These are phyloP conservation scores for Stegophylla sp. DNA, from an alignment of 2,888 invertebrate species.

Conservation along the genomic window DNA sequence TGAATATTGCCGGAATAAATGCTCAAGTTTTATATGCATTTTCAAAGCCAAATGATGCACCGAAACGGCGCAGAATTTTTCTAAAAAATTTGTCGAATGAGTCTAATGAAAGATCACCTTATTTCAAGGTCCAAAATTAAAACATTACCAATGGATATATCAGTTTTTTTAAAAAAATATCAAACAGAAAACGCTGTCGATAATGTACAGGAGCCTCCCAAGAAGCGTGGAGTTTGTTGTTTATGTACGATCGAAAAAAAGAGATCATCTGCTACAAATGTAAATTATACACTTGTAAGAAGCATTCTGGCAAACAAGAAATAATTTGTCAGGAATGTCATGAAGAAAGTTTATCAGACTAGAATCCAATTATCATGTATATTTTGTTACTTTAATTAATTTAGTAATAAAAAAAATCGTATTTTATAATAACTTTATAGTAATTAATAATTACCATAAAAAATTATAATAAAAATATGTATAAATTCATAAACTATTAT, in stretches of 20 bases:
- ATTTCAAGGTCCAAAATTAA: not conserved
- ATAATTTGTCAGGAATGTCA: constrained; percentile 20
- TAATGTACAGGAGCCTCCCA: not conserved
- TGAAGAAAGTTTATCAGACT: constrained; percentile 24
- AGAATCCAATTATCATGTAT: not conserved
- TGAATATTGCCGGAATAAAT: constrained; percentile 62
- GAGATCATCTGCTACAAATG: constrained; percentile 28
- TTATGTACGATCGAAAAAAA: constrained; percentile 27
- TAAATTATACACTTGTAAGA: constrained; percentile 6
- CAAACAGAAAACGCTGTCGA: constrained; percentile 18
- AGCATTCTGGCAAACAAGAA: constrained; percentile 14
- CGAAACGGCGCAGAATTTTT: not conserved
- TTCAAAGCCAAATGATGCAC: constrained; percentile 5
- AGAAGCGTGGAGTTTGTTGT: constrained; percentile 18
- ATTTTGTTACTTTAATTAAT: constrained; percentile 10
- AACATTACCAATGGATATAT: constrained; percentile 19
- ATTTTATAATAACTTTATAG: no score
- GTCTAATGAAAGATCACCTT: constrained; percentile 13
- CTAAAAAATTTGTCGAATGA: constrained; percentile 1
- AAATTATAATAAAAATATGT: no score
- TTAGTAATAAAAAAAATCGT: constrained; percentile 16
- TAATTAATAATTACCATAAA: no score
- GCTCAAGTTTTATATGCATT: constrained; percentile 41
- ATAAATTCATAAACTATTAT: constrained; percentile 1
- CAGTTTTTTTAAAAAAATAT: not conserved